Conservation (phyloP, 2,888 invertebrate species). For the Rhagonycha lutea region DNA sequence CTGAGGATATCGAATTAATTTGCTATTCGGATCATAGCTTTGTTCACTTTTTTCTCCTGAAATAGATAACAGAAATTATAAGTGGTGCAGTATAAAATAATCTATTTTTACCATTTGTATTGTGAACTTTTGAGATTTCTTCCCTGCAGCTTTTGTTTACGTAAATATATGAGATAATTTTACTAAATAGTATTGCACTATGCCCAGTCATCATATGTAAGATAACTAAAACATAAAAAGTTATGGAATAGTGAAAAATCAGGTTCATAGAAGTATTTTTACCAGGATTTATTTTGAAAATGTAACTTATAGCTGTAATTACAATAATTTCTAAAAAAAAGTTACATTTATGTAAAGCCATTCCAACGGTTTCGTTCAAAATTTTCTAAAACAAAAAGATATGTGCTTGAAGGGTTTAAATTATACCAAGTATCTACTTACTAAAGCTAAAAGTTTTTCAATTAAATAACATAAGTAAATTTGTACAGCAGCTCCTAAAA, state of each 20-base stretch:
- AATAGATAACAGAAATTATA: not conserved
- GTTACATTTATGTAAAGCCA: not conserved
- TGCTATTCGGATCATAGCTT: not conserved
- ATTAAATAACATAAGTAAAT: not conserved
- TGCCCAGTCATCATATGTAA: not conserved
- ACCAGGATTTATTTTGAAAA: not conserved
- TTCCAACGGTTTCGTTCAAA: not conserved
- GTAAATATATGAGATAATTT: not conserved
- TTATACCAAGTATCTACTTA: not conserved
- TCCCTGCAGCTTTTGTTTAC: not conserved
- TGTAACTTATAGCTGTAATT: not conserved
- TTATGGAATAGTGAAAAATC: not conserved
- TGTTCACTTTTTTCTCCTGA: not conserved
- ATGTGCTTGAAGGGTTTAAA: not conserved
- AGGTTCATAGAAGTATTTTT: not conserved
- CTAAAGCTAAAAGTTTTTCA: not conserved
- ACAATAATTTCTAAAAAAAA: not conserved
- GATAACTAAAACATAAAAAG: not conserved
- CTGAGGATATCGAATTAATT: not conserved
- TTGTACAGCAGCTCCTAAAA: not conserved
- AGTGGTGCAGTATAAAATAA: not conserved
- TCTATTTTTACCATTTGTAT: not conserved
- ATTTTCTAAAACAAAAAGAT: not conserved
- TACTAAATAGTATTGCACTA: not conserved
- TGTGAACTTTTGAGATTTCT: not conserved